These are phyloP conservation scores for Eupithecia abbreviata DNA, from an alignment of 2,888 invertebrate genomes.

Conservation along the genomic window DNA sequence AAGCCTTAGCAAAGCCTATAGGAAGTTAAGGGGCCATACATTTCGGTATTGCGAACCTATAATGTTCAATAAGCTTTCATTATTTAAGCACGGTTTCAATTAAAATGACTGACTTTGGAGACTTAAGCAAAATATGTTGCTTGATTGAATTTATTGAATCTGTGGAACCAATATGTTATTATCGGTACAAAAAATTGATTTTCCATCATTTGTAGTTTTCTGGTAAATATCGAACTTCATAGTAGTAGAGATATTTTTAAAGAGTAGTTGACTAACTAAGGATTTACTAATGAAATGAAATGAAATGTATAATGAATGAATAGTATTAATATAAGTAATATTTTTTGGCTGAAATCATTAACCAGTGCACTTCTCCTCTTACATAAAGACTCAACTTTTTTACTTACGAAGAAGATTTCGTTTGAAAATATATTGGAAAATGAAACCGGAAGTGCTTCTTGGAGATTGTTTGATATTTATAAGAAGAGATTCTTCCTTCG, in stretches of 20 bases:
- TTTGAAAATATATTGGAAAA: too few species aligned
- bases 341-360: too few species aligned
- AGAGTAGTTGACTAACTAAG: too few species aligned
- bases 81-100: constrained; percentile 24
- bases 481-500: too few species aligned
- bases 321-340: too few species aligned
- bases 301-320: too few species aligned
- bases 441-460: too few species aligned
- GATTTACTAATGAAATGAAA: too few species aligned
- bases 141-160: not conserved
- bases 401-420: too few species aligned
- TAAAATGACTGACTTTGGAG: constrained; percentile 11
- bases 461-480: too few species aligned
- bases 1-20: constrained; percentile 28
- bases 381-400: too few species aligned
- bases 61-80: constrained; percentile 32
- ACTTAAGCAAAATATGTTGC: not conserved
- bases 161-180: not conserved
- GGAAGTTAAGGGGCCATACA: constrained; percentile 35
- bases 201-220: not conserved
- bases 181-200: not conserved
- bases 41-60: constrained; percentile 22
- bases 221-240: not conserved
- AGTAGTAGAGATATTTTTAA: not conserved
- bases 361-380: too few species aligned